Conservation (phyloP, 2,888 invertebrate genomes). For the Hypomecis punctinalis region DNA sequence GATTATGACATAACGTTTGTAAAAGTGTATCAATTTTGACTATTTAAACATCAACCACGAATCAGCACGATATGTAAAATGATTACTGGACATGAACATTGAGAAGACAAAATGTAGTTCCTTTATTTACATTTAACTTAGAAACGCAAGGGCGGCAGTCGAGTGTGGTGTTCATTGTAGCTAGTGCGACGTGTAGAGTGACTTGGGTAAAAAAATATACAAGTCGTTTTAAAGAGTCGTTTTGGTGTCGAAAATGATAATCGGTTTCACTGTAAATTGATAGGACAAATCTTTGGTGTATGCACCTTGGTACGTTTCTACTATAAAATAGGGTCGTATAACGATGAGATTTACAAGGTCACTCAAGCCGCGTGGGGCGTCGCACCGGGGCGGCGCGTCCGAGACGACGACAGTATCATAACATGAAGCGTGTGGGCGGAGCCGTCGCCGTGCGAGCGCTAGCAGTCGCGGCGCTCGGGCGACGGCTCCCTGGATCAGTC, state of each 20-base stretch:
- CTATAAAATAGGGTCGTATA: too few relatives aligned
- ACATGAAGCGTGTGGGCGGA: conserved; percentile 24
- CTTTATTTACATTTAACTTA: conserved; percentile 15
- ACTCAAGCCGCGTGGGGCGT: neutral
- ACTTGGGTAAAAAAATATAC: conserved; percentile 5
- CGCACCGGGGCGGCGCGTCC: conserved; percentile 6
- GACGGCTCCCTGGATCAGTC: conserved; percentile 84
- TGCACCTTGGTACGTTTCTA: too few relatives aligned
- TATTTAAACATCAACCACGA: conserved; percentile 16
- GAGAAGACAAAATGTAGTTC: conserved; percentile 9
- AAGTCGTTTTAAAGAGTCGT: too few relatives aligned
- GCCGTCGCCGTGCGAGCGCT: conserved; percentile 69
- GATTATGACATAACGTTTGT: neutral
- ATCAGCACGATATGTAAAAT: conserved; percentile 19
- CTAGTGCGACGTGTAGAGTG: conserved; percentile 6
- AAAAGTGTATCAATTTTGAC: conserved; percentile 10
- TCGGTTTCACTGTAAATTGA: too few relatives aligned
- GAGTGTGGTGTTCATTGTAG: conserved; percentile 1
- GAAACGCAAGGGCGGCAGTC: conserved; percentile 24
- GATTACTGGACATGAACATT: conserved; percentile 25
- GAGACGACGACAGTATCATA: conserved; percentile 42
- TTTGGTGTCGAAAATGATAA: neutral
- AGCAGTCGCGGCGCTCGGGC: conserved; percentile 76
- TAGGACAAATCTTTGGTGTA: too few relatives aligned
- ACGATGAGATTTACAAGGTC: neutral